Evolutionary conservation across 92 coral and sea anemone genomes (phyloP).

Genomic region (Phenganax subtilis): DNA sequence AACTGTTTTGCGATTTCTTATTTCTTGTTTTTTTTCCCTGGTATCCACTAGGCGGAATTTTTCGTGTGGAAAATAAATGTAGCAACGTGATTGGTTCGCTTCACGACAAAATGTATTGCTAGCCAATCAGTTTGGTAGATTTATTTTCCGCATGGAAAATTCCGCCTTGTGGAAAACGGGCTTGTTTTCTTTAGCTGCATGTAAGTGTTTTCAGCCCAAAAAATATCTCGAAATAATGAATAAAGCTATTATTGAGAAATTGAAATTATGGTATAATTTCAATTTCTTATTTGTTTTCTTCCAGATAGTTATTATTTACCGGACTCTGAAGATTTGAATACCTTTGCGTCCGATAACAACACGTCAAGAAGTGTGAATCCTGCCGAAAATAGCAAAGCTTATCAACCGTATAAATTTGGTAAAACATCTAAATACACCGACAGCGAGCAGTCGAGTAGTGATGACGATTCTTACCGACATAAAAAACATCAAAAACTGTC

Average conservation of each 20-base stretch:
- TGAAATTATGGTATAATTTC: not conserved
- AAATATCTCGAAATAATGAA: not conserved
- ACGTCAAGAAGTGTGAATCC: conserved; percentile 19
- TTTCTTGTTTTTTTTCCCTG: not conserved
- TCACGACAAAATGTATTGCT: too few relatives aligned
- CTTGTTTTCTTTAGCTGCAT: too few relatives aligned
- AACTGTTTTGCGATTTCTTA: not conserved
- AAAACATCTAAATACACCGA: not conserved
- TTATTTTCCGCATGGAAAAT: too few relatives aligned
- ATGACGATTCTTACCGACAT: conserved; percentile 12
- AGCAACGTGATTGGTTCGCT: too few relatives aligned
- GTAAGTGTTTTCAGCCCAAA: too few relatives aligned
- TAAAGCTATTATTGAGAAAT: not conserved
- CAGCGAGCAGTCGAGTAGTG: conserved; percentile 14
- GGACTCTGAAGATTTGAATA: conserved; percentile 31
- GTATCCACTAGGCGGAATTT: too few relatives aligned
- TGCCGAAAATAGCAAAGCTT: conserved; percentile 33
- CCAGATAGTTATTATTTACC: conserved; percentile 38
- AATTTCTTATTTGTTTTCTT: not conserved
- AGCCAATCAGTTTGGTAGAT: too few relatives aligned
- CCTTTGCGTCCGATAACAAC: conserved; percentile 19
- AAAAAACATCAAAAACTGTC: conserved; percentile 6
- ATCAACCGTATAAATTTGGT: conserved; percentile 34
- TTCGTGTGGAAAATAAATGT: too few relatives aligned
- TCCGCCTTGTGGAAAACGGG: too few relatives aligned